phyloP scores from a whole-genome alignment of 2,888 invertebrate species.

The Panopea generosa region DNA sequence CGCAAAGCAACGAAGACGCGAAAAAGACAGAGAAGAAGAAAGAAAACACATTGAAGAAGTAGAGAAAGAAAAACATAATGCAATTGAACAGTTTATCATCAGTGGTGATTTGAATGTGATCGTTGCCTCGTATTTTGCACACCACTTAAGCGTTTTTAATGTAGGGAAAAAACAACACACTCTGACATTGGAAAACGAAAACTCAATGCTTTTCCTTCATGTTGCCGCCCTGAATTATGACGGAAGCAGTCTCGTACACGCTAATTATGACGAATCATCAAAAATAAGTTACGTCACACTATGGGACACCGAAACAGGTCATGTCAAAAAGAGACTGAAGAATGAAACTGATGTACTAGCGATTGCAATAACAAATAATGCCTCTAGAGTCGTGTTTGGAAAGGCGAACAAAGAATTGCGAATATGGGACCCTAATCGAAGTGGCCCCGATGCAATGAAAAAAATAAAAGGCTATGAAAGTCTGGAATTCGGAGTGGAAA shows the following conservation, averaged over 20 bases:
- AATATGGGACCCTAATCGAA: constrained; percentile 81
- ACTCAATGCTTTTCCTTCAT: constrained; percentile 82
- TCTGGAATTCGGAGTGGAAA: constrained; percentile 74
- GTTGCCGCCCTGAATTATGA: constrained; percentile 79
- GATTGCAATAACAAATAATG: constrained; percentile 80
- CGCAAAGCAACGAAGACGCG: constrained; percentile 70
- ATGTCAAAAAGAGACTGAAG: constrained; percentile 77
- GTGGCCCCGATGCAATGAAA: constrained; percentile 62
- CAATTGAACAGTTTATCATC: constrained; percentile 81
- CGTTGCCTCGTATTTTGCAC: constrained; percentile 83
- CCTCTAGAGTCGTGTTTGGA: constrained; percentile 80
- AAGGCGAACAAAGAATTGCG: constrained; percentile 79
- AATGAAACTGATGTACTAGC: constrained; percentile 82
- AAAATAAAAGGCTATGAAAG: constrained; percentile 77
- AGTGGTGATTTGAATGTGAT: constrained; percentile 80
- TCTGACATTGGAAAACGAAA: constrained; percentile 79
- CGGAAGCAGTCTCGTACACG: constrained; percentile 80
- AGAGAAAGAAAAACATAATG: constrained; percentile 80
- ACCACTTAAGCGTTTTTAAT: constrained; percentile 83
- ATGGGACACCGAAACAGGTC: constrained; percentile 81
- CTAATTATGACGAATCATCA: constrained; percentile 82
- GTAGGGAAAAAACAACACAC: constrained; percentile 75
- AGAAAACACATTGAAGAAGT: constrained; percentile 72
- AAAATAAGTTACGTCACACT: constrained; percentile 83
- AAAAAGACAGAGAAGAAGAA: constrained; percentile 75